phyloP scores from a whole-genome alignment of 2,113 vertebrate genomes.

The Toxostoma redivivum region DNA sequence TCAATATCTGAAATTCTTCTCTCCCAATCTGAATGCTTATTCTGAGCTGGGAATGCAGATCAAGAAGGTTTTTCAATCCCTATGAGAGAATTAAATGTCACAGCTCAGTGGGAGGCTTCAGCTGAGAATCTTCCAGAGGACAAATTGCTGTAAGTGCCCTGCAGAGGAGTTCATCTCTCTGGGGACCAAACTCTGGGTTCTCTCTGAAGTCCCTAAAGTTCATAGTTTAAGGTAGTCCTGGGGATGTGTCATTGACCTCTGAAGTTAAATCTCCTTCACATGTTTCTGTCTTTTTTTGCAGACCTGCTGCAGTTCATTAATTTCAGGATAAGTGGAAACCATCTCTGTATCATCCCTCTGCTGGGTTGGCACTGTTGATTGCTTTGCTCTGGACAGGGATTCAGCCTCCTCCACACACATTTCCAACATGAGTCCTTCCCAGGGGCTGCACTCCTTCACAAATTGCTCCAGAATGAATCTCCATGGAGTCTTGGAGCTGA shows the following conservation, averaged over 20 bases:
- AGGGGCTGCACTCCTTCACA: neutral
- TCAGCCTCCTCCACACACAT: neutral
- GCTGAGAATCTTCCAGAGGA: neutral
- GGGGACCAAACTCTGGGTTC: neutral
- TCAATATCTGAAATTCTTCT: neutral
- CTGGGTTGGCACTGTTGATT: neutral
- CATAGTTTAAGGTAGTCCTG: neutral
- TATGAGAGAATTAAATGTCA: neutral
- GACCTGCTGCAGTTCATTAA: neutral
- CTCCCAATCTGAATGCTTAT: neutral
- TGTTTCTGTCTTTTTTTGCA: neutral
- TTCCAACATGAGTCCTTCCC: rapidly evolving
- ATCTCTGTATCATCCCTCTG: neutral
- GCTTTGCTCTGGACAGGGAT: neutral
- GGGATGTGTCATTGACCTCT: neutral
- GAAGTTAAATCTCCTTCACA: neutral
- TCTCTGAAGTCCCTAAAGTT: neutral
- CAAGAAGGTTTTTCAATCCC: neutral
- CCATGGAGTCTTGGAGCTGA: rapidly evolving
- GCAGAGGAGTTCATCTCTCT: neutral
- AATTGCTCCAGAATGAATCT: neutral
- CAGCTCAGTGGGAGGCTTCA: neutral
- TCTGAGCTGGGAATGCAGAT: neutral
- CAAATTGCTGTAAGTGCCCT: neutral
- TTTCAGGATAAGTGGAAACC: neutral